Evolutionary conservation across 2,797 vertebrate species (phyloP), one percentile per base, ranked within the genome.

Genomic region (Cuniculus paca): DNA sequence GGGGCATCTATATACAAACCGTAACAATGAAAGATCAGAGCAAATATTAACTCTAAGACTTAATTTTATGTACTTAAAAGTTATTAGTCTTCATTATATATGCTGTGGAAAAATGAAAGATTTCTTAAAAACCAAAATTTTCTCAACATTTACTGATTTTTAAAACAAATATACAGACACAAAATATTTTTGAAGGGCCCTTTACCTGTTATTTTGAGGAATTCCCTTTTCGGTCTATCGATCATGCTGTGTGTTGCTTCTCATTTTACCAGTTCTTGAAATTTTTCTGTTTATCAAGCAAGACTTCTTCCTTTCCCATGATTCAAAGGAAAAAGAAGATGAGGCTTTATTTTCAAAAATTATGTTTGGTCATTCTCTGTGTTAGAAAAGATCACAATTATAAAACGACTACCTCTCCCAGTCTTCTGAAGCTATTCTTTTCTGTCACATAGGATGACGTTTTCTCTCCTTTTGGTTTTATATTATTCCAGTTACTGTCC

Each of bases 151-250:
- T 92, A 48, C 28, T 58, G 39, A 58, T 58, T 93, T 93, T 95
- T 34, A 56, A 91, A 91, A 87, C 58, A 90, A 63, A 52, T 34
- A 68, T 60, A 31, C 0, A 42, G 54, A 42, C 19, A 91, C n/a
- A 61, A 58, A 39, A 79, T 11, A 56, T n/a, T 91, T 84, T 52
- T 50, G 52, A 94, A 68, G 34, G 28, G 13, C 11, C 10, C 13
- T 78, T 94, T 75, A 79, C 60, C n/a, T 92, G 19, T 63, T 54
- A 80, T 83, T 96, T 94, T 86, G 81, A 93, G 13, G 28, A 74
- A 77, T 84, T 90, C n/a, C 39, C 58, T 75, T 82, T 75, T 81
- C 3, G 50, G 34, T 89, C 50, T 80, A 42, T 1, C 58, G 34
- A 5, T 34, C n/a, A 7, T 26, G 0, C 31, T 74, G n/a, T 48